These are phyloP conservation scores for Lamellibrachia luymesi DNA, from an alignment of 1,140 invertebrate genomes.

Conservation along the genomic window DNA sequence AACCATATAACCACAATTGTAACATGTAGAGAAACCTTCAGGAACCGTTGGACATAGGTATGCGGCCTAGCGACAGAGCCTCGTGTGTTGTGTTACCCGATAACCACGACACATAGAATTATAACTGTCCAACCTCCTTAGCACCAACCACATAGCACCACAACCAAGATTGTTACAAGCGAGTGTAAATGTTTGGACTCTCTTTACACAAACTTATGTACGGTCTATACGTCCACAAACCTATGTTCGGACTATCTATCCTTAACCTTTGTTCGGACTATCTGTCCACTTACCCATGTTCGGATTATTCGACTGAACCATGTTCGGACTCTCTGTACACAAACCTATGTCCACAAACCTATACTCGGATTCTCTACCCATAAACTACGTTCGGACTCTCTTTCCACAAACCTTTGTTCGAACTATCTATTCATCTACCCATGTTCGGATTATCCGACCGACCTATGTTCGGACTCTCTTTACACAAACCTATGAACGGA, in stretches of 20 bases:
- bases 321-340: neutral
- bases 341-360: neutral
- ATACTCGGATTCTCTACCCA: neutral
- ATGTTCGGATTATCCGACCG: neutral
- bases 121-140: too few species aligned
- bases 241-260: neutral
- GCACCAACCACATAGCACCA: too few species aligned
- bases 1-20: too few species aligned
- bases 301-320: neutral
- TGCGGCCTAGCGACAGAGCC: too few species aligned
- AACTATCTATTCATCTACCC: neutral
- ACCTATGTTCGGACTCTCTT: too few species aligned
- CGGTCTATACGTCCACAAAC: neutral
- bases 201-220: neutral
- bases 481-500: neutral
- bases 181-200: neutral
- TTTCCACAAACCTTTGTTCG: neutral
- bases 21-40: too few species aligned
- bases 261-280: neutral
- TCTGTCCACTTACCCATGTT: neutral
- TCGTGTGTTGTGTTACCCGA: too few species aligned
- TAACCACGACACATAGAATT: too few species aligned
- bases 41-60: too few species aligned
- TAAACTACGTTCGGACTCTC: too few species aligned
- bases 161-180: too few species aligned